Percentiles rank a stretch among this genome's conserved stretches.
These are phyloP conservation scores for Tor tambroides DNA, from an alignment of 2,113 vertebrate species.

Conservation along the genomic window DNA sequence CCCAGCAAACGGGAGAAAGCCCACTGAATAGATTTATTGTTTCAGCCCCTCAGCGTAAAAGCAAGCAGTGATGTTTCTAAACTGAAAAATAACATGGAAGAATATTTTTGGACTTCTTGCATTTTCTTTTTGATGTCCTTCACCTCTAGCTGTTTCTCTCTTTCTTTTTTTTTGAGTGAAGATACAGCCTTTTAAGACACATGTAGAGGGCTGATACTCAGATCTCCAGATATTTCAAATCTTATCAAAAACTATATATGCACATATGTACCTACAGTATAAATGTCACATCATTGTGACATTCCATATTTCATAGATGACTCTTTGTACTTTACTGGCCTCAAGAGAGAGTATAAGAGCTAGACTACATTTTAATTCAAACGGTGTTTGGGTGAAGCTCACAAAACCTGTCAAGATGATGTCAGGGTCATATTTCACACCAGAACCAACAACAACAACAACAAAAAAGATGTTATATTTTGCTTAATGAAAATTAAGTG, in stretches of 20 bases:
- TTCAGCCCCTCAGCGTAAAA: background rate
- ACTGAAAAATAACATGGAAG: background rate
- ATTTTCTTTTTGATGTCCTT: background rate
- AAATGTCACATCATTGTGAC: background rate
- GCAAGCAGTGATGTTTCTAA: background rate
- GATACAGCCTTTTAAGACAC: background rate
- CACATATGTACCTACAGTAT: background rate
- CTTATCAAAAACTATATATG: background rate
- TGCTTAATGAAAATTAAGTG: background rate
- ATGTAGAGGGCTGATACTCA: background rate
- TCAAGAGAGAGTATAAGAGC: background rate
- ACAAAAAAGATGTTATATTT: background rate
- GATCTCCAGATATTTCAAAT: background rate
- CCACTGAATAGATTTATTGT: background rate
- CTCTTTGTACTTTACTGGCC: background rate
- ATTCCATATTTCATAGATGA: background rate
- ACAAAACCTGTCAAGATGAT: background rate
- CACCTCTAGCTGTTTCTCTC: background rate
- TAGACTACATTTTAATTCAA: background rate
- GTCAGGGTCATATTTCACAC: background rate
- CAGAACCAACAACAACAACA: background rate
- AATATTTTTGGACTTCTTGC: background rate
- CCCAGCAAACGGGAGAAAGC: constrained; percentile 14
- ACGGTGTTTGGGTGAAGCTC: background rate
- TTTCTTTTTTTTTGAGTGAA: background rate